Evolutionary conservation across 2,113 vertebrate genomes (phyloP), one percentile per base, ranked within the genome.

Genomic region (Aegotheles bennettii): DNA sequence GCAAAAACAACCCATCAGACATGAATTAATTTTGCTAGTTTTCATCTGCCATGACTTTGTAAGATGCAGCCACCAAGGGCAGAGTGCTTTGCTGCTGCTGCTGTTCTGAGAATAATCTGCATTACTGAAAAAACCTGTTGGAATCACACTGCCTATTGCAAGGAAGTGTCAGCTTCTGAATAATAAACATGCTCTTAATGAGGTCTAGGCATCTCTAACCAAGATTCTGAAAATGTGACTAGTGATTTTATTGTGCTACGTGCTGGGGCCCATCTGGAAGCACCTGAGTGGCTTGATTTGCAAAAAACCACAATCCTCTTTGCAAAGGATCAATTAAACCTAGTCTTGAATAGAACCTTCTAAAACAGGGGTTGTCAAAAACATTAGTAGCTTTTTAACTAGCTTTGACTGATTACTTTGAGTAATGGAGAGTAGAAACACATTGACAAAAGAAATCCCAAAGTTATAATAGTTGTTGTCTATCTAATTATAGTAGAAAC

Each of bases 1-100:
- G 81, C 94, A 94, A 85, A 96, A 94, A 91, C 87, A 94, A 43
- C 82, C 61, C 93, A 90, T 96, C 89, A 95, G 91, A 93, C 94
- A 94, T 2, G 75, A 91, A 96, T 95, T 95, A 83, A 87, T 92
- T 97, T 96, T 96, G 96, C 94, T 95, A 85, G 73, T 77, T 95
- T 95, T 92, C 78, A 81, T 96, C 94, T 97, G 95, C 95, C 94
- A 48, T 97, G 97, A 96, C 96, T 97, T 97, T 97, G 95, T 91
- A 92, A 93, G 93, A 96, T 76, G 60, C 33, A 94, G 51, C 64
- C 87, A 97, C 78, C 93, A 97, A 97, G 95, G 96, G 78, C 96
- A 97, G 80, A 94, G 53, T 60, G 45, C 78, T 96, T 93, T 94
- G 73, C 84, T 89, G 57, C 50, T 90, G 53, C 92, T 91, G 65